A percentile compares a stretch with the other conserved stretches of the same genome.
Evolutionary conservation across 2,113 vertebrate genomes (phyloP).

Genomic region (Scomber scombrus): DNA sequence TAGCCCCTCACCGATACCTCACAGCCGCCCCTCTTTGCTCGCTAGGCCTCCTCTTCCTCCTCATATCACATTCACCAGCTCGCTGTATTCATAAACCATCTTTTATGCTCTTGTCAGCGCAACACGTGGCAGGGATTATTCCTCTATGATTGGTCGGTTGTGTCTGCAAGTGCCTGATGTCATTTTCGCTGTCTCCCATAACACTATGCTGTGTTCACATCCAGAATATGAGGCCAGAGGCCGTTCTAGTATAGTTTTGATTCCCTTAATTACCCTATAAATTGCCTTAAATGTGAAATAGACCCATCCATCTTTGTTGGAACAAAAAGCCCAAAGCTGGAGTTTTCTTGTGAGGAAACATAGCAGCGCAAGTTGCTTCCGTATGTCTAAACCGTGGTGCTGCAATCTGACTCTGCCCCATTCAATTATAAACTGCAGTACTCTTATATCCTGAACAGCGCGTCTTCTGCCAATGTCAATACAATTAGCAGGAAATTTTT

Average conservation of each 20-base stretch:
- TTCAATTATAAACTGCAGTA: conserved; percentile 59
- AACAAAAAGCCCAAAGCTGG: conserved; percentile 32
- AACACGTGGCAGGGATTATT: conserved; percentile 49
- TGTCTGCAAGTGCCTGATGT: conserved; percentile 31
- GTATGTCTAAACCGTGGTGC: conserved; percentile 67
- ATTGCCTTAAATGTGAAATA: conserved; percentile 59
- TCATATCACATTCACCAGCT: conserved; percentile 22
- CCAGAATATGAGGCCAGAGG: conserved; percentile 48
- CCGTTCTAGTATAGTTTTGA: conserved; percentile 42
- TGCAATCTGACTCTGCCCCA: conserved; percentile 59
- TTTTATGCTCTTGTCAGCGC: conserved; percentile 48
- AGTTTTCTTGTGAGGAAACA: conserved; percentile 56
- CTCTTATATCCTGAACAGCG: conserved; percentile 62
- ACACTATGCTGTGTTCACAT: neutral
- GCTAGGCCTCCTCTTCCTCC: conserved; percentile 40
- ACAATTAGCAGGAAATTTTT: conserved; percentile 70
- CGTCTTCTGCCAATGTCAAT: conserved; percentile 73
- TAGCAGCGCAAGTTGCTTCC: conserved; percentile 71
- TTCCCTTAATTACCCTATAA: conserved; percentile 58
- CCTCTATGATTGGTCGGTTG: conserved; percentile 33
- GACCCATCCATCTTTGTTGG: conserved; percentile 59
- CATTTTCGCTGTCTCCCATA: conserved; percentile 18
- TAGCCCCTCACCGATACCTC: conserved; percentile 39
- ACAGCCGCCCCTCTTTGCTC: conserved; percentile 20
- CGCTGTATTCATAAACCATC: conserved; percentile 8